Conservation (phyloP, 2,113 vertebrate genomes). For the Lamprotornis superbus region DNA sequence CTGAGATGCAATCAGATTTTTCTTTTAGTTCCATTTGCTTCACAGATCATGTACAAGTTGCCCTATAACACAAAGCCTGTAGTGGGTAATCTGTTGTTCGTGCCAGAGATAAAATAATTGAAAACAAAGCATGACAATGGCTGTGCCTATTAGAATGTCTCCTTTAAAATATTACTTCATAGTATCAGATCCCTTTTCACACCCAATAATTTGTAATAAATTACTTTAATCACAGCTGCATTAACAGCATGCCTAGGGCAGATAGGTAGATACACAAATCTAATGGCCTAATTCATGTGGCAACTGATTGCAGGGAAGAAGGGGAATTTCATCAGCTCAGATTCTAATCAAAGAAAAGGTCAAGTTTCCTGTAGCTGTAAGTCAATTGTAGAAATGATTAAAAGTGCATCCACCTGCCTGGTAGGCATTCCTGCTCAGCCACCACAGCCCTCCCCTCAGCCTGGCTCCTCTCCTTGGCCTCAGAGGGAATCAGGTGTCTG, state of each 20-base stretch:
- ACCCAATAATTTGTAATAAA: constrained; percentile 43
- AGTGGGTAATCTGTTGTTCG: not conserved
- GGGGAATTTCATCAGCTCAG: constrained; percentile 34
- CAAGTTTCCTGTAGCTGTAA: constrained; percentile 39
- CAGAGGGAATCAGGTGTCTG: not conserved
- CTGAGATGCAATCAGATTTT: not conserved
- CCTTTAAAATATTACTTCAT: not conserved
- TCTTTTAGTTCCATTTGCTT: not conserved
- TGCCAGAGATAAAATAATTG: not conserved
- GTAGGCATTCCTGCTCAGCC: not conserved
- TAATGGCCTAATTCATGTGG: constrained; percentile 7
- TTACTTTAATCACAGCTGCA: constrained; percentile 38
- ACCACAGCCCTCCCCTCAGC: not conserved
- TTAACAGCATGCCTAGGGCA: constrained; percentile 21
- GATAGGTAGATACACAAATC: not conserved
- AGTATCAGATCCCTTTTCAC: constrained; percentile 34
- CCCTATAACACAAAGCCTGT: not conserved
- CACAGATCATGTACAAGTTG: not conserved
- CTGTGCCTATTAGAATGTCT: not conserved
- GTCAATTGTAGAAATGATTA: constrained; percentile 50
- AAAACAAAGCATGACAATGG: constrained; percentile 4
- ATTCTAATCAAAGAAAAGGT: constrained; percentile 63
- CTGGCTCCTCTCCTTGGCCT: not conserved
- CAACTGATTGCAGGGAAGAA: constrained; percentile 13
- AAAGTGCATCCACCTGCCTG: constrained; percentile 47